A percentile compares a stretch with the other conserved stretches of the same genome.
phyloP scores from a whole-genome alignment of 2,113 vertebrate species.

The Anolis sagrei region DNA sequence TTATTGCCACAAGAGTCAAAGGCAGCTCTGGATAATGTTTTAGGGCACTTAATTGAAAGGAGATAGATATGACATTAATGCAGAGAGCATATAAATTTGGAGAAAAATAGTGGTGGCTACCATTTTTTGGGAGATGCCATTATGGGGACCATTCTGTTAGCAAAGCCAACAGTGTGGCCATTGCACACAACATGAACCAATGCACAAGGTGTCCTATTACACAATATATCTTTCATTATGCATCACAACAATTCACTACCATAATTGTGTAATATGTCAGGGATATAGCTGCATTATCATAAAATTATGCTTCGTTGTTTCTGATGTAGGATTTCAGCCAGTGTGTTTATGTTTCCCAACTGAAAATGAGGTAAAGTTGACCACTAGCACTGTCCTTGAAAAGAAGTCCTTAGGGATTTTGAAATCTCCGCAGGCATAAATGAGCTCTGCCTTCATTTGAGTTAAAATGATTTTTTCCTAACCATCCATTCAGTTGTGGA shows the following conservation, averaged over 20 bases:
- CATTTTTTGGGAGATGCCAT: no score
- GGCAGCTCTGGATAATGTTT: not conserved
- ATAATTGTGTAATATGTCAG: no score
- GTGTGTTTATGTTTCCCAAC: not conserved
- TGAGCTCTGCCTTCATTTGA: not conserved
- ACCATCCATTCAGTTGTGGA: not conserved
- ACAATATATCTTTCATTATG: no score
- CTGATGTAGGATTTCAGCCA: no score
- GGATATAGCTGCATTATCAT: no score
- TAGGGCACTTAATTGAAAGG: not conserved
- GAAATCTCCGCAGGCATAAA: not conserved
- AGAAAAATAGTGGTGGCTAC: not conserved
- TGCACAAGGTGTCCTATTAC: no score
- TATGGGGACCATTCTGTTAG: no score
- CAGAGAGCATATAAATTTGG: not conserved
- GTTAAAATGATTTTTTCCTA: not conserved
- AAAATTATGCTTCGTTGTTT: no score
- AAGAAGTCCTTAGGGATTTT: not conserved
- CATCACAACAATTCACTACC: no score
- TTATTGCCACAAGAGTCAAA: not conserved
- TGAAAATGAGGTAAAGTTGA: not conserved
- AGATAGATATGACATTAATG: not conserved
- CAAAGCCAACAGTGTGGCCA: no score
- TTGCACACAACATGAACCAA: no score
- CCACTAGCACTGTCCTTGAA: not conserved